These are phyloP conservation scores for Spea bombifrons DNA, from an alignment of 2,113 vertebrate genomes.

Conservation along the genomic window DNA sequence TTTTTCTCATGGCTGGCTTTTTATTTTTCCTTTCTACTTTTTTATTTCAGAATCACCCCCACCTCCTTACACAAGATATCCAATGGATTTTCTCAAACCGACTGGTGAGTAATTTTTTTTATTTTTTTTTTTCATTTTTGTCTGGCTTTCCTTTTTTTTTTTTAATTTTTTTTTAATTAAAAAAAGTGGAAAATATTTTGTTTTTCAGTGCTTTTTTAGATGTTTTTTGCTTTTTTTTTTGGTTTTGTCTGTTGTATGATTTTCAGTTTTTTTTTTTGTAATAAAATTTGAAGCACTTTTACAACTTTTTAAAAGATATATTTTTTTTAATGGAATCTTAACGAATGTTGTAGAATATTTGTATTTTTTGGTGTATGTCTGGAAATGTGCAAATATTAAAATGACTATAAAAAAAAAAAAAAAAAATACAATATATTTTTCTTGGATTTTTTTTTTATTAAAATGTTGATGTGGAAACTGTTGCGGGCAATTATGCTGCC, in stretches of 20 bases:
- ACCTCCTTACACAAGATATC: conserved; percentile 96
- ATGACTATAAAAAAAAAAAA: background rate
- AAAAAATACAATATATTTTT: background rate
- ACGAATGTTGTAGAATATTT: background rate
- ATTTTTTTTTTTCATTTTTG: background rate
- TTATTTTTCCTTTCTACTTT: conserved; percentile 69
- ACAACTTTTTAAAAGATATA: no score
- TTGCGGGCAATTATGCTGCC: background rate
- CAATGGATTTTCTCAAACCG: conserved; percentile 98
- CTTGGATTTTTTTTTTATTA: background rate
- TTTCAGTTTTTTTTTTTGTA: no score
- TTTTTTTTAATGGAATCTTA: background rate
- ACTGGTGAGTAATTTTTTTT: conserved; percentile 79
- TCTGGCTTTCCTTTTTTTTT: background rate
- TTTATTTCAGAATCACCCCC: conserved; percentile 90
- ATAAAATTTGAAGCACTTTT: no score
- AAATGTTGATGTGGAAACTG: background rate
- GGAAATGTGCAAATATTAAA: no score
- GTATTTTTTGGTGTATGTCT: no score
- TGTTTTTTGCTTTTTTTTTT: background rate
- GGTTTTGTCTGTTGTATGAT: background rate
- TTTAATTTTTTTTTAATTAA: background rate
- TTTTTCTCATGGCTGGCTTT: conserved; percentile 70
- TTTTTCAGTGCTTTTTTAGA: background rate
- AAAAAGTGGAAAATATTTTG: no score